Percentiles rank a stretch among this genome's conserved stretches.
Conservation (phyloP, 2,113 vertebrate genomes). For the Phrynosoma platyrhinos region DNA sequence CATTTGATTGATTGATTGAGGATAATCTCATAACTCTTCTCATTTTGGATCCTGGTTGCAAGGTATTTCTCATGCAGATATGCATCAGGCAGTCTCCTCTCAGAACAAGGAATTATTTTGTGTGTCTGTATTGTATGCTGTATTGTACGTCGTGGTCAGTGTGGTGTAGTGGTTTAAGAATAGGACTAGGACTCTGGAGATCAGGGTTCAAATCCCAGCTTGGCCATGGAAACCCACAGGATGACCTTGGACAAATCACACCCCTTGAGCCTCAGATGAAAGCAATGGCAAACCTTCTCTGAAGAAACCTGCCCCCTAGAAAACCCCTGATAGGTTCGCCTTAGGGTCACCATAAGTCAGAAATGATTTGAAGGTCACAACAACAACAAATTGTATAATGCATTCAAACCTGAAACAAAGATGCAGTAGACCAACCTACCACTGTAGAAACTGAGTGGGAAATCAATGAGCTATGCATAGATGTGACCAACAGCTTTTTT, state of each 20-base stretch:
- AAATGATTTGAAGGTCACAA: too few relatives aligned
- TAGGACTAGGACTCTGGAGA: too few relatives aligned
- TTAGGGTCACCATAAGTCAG: too few relatives aligned
- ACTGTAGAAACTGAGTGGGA: background rate
- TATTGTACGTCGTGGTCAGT: background rate
- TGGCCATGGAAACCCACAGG: too few relatives aligned
- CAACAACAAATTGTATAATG: background rate
- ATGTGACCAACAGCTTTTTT: background rate
- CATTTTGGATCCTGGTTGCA: background rate
- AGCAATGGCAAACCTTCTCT: too few relatives aligned
- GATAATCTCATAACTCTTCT: background rate
- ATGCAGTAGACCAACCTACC: background rate
- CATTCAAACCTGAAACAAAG: background rate
- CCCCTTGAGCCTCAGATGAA: too few relatives aligned
- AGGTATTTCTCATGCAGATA: background rate
- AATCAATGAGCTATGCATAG: background rate
- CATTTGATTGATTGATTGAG: background rate
- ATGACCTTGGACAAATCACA: too few relatives aligned
- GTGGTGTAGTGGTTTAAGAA: too few relatives aligned
- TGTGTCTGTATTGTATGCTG: background rate
- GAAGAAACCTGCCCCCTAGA: too few relatives aligned
- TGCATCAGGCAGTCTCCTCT: background rate
- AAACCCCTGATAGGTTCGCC: too few relatives aligned
- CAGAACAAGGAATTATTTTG: background rate
- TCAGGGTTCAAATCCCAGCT: too few relatives aligned